A percentile compares a stretch with the other conserved stretches of the same genome.
Evolutionary conservation across 2,113 vertebrate species (phyloP).

Genomic region (Pelodiscus sinensis): DNA sequence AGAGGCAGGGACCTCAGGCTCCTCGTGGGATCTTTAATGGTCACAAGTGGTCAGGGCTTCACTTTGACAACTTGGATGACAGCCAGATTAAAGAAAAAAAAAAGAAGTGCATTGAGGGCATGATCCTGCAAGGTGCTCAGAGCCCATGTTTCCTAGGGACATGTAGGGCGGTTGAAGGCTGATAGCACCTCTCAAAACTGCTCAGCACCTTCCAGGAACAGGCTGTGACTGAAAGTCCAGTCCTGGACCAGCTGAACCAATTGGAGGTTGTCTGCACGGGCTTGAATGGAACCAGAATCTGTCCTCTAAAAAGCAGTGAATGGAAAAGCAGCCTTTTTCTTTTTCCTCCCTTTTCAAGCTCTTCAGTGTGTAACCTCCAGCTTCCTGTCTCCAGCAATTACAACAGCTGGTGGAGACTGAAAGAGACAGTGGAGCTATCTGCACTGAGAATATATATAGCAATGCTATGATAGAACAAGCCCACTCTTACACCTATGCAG

Average conservation of each 20-base stretch:
- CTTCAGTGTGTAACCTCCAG: neutral
- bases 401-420: neutral
- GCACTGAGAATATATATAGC: neutral
- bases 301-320: neutral
- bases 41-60: accelerated
- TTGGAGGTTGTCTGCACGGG: neutral
- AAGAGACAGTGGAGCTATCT: neutral
- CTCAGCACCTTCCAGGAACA: neutral
- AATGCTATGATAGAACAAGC: neutral
- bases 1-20: neutral
- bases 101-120: accelerated
- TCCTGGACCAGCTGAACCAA: neutral
- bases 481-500: neutral
- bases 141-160: neutral
- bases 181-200: neutral
- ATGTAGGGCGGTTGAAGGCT: neutral
- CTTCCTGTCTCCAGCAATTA: neutral
- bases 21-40: too few relatives aligned
- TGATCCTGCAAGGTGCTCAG: neutral
- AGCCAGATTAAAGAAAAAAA: neutral
- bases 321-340: accelerated
- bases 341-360: neutral
- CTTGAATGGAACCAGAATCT: neutral
- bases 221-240: neutral
- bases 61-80: accelerated